These are phyloP conservation scores for Stomatorhinus walkeri DNA, from an alignment of 2,797 vertebrate genomes.

Conservation along the genomic window DNA sequence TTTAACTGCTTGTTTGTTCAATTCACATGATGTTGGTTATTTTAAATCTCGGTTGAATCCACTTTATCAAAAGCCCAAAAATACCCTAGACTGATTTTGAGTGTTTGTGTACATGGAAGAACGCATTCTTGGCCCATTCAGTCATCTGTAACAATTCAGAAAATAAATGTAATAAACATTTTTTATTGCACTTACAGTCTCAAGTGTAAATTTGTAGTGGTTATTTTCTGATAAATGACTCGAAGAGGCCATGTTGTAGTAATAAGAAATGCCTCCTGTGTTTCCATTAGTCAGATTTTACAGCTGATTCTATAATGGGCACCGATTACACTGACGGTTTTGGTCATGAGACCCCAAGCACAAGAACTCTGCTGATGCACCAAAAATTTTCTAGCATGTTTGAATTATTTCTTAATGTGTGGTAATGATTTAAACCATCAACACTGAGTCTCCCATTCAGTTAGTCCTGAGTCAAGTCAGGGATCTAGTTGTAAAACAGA, in stretches of 20 bases:
- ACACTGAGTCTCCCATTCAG: background rate
- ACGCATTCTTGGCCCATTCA: background rate
- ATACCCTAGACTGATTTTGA: background rate
- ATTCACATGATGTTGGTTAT: background rate
- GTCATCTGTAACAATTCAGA: background rate
- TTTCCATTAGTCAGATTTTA: background rate
- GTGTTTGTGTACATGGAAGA: conserved; percentile 9
- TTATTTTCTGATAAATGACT: background rate
- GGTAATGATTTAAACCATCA: background rate
- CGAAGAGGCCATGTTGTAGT: background rate
- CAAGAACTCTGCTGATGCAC: background rate
- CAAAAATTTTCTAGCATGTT: background rate
- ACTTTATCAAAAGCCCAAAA: background rate
- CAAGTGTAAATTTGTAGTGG: background rate
- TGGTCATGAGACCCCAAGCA: background rate
- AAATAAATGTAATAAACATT: conserved; percentile 2
- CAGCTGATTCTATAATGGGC: background rate
- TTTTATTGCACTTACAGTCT: conserved; percentile 7
- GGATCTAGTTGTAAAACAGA: background rate
- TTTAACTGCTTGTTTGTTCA: background rate
- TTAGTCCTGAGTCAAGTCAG: background rate
- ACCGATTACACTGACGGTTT: background rate
- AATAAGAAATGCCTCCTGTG: background rate
- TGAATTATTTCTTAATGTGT: background rate
- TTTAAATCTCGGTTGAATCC: background rate